Percentiles rank a stretch among this genome's conserved stretches.
These are phyloP conservation scores for Benthosema pterotum DNA, from an alignment of 2,797 vertebrate genomes.

Conservation along the genomic window DNA sequence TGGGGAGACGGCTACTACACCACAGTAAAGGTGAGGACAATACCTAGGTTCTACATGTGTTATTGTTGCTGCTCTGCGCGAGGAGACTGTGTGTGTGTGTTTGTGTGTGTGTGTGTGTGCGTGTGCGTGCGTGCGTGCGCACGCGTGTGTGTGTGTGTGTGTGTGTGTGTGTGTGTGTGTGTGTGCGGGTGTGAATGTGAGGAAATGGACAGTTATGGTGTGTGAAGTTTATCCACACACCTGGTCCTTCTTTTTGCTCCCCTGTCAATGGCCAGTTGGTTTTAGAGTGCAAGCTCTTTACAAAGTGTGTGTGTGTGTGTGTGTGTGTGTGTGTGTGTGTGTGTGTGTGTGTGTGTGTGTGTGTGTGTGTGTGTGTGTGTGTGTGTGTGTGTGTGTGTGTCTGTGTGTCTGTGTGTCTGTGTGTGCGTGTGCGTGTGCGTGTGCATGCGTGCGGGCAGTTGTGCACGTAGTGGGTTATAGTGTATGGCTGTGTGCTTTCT, in stretches of 20 bases:
- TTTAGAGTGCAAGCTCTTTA: constrained; percentile 1
- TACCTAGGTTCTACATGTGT: not conserved
- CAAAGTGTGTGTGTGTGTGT: not conserved
- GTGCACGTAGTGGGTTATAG: constrained; percentile 1
- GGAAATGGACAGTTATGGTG: not conserved
- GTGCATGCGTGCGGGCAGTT: not conserved
- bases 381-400: constrained; percentile 1
- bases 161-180: not conserved
- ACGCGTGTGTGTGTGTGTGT: not conserved
- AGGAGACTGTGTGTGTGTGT: no score
- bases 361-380: not conserved
- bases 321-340: constrained; percentile 2
- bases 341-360: constrained; percentile 11
- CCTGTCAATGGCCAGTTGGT: not conserved
- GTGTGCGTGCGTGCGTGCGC: no score
- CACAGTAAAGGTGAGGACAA: constrained; percentile 55
- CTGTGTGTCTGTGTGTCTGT: constrained; percentile 7
- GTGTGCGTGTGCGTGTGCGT: not conserved
- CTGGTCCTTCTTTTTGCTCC: not conserved
- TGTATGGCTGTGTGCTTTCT: constrained; percentile 18
- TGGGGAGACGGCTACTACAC: constrained; percentile 29
- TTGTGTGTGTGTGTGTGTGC: no score
- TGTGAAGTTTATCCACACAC: not conserved
- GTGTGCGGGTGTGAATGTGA: not conserved
- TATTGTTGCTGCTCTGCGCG: no score